A percentile compares a stretch with the other conserved stretches of the same genome.
phyloP scores from a whole-genome alignment of 2,888 invertebrate genomes.

The Troides aeacus region DNA sequence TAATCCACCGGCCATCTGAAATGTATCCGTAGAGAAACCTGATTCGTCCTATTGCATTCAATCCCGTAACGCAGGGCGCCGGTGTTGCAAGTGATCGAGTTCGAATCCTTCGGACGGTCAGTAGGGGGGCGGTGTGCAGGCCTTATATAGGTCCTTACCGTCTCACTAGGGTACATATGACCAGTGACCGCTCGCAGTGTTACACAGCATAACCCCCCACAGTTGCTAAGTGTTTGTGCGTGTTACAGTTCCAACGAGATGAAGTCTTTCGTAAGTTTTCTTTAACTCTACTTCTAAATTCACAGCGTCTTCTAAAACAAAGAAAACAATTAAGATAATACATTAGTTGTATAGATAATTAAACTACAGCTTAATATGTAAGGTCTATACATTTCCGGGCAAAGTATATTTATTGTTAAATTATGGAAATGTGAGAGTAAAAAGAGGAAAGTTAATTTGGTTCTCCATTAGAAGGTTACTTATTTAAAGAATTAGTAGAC shows the following conservation, averaged over 20 bases:
- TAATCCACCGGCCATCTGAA: not conserved
- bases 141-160: conserved; percentile 59
- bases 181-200: conserved; percentile 44
- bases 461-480: no score
- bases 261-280: conserved; percentile 68
- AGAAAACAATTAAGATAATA: no score
- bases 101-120: conserved; percentile 41
- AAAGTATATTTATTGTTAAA: no score
- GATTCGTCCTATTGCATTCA: conserved; percentile 31
- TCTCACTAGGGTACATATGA: conserved; percentile 49
- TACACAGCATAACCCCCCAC: conserved; percentile 17
- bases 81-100: conserved; percentile 42
- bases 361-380: no score
- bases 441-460: no score
- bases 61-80: conserved; percentile 20
- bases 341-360: no score
- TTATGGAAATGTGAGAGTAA: no score
- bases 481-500: no score
- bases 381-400: no score
- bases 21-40: conserved; percentile 2
- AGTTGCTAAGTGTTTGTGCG: conserved; percentile 45
- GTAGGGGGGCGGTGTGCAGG: conserved; percentile 48
- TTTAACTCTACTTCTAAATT: conserved; percentile 17
- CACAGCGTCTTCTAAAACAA: not conserved
- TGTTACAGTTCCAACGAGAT: conserved; percentile 39